Evolutionary conservation across 2,113 vertebrate species (phyloP).

Genomic region (Melierax canorus): DNA sequence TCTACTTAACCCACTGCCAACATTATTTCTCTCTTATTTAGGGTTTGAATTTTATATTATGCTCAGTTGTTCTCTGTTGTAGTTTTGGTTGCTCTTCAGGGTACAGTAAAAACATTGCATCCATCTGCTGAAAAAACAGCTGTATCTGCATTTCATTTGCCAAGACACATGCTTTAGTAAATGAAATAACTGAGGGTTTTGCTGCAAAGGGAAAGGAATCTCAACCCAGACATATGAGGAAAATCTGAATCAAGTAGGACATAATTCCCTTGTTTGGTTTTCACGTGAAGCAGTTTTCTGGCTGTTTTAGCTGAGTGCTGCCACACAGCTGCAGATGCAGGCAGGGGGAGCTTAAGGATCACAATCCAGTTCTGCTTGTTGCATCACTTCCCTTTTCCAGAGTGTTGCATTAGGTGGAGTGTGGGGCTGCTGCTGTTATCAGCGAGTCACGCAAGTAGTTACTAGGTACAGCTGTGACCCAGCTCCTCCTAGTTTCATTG

Average conservation of each 20-base stretch:
- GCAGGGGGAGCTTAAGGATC: constrained; percentile 33
- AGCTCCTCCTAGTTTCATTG: neutral
- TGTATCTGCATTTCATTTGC: neutral
- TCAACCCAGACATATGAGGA: neutral
- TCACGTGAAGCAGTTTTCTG: neutral
- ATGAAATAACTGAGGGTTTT: neutral
- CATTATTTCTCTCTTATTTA: neutral
- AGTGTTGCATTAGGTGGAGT: neutral
- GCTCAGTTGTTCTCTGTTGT: neutral
- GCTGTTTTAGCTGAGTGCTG: neutral
- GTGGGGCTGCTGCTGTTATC: neutral
- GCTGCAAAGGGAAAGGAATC: neutral
- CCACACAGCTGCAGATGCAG: neutral
- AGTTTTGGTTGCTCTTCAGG: neutral
- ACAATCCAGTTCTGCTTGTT: neutral
- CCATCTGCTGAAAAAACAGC: neutral
- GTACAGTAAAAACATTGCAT: neutral
- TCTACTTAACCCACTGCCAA: neutral
- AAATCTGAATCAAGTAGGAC: neutral
- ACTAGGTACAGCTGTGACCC: too few species aligned
- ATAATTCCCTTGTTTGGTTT: neutral
- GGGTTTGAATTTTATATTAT: neutral
- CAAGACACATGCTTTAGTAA: neutral
- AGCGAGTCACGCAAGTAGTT: neutral
- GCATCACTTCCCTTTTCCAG: neutral